Evolutionary conservation across 2,797 vertebrate genomes (phyloP).

Genomic region (Coccyzus lansbergi): DNA sequence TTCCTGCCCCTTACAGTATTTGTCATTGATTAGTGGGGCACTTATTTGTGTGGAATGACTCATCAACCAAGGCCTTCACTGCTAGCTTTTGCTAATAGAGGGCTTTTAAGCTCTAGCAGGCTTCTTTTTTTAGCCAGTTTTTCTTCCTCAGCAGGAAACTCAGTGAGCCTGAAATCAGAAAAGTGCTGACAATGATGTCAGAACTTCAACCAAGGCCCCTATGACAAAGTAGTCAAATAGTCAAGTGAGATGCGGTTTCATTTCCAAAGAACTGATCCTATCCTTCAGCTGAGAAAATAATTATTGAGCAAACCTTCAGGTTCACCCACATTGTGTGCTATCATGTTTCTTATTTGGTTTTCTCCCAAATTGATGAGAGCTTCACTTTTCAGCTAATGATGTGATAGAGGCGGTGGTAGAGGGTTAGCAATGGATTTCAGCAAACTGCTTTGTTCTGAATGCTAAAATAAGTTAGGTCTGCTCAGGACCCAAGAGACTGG

Average conservation of each 20-base stretch:
- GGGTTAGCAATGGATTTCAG: not conserved
- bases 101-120: constrained; percentile 50
- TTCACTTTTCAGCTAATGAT: constrained; percentile 22
- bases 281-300: constrained; percentile 9
- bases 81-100: constrained; percentile 34
- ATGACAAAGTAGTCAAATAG: constrained; percentile 36
- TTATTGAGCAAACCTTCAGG: not conserved
- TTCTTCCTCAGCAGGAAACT: constrained; percentile 44
- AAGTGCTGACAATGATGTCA: constrained; percentile 43
- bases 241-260: constrained; percentile 23
- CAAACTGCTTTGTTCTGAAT: constrained; percentile 10
- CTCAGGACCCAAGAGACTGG: not conserved
- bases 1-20: constrained; percentile 7
- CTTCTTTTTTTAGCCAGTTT: constrained; percentile 61
- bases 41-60: constrained; percentile 54
- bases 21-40: constrained; percentile 50
- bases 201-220: constrained; percentile 50
- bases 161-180: constrained; percentile 20
- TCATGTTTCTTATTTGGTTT: not conserved
- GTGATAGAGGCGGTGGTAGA: not conserved
- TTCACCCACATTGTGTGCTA: not conserved
- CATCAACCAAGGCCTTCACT: constrained; percentile 18
- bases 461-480: not conserved
- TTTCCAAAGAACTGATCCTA: not conserved
- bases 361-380: not conserved